Evolutionary conservation across 2,113 vertebrate genomes (phyloP), one percentile per base, ranked within the genome.

Genomic region (Scomber scombrus): DNA sequence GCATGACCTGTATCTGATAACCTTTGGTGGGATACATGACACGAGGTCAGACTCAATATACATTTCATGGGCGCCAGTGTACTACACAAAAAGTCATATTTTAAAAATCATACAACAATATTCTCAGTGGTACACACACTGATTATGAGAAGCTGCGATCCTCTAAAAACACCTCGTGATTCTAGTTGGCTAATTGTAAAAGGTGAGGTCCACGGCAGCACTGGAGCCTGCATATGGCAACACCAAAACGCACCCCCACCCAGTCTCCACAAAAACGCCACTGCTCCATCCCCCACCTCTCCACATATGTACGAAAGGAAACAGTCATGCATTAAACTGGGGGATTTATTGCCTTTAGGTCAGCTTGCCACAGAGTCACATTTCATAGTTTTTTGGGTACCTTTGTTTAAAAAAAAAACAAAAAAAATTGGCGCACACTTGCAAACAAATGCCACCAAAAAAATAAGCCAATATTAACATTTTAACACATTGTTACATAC

Each of bases 321-420:
- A 96, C 95, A 97, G 96, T 95, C 96, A 96, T 96, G 96, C 96
- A 96, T 96, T 96, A 96, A 96, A 96, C 95, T 94, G 95, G 92
- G 94, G 95, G 95, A 96, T 97, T 97, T 97, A 96, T 96, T 95
- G 95, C 96, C 95, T 95, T 94, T 94, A 94, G 95, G 93, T 93
- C 95, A 92, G 95, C 93, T 95, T 93, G 93, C 95, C 85, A 82
- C 83, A 92, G 89, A 95, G 93, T 95, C 93, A 90, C 88, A 90
- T 94, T 94, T 94, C 93, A 91, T 86, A 80, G 55, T 77, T 92
- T 76, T 84, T 88, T 66, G 68, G 78, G 31, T 46, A 84, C 81
- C 85, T 94, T 94, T 89, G 88, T 94, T 85, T 80, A 18, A 80
- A 81, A 78, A 13, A 11, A 43, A 1, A 63, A 40, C 8, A 40